These are phyloP conservation scores for Antheraea assamensis DNA, from an alignment of 2,888 invertebrate species.

Conservation along the genomic window DNA sequence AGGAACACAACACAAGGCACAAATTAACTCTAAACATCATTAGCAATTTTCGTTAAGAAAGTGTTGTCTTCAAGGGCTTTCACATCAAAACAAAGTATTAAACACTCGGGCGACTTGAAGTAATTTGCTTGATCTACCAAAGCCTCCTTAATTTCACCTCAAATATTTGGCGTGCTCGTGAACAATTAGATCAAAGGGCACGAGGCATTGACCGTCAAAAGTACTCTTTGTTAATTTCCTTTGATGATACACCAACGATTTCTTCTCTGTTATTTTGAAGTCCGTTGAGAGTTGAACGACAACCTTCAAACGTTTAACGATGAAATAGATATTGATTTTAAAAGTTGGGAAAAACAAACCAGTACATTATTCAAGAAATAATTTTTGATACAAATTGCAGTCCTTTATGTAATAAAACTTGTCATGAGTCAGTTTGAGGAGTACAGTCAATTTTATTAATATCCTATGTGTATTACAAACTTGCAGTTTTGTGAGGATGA, in stretches of 20 bases:
- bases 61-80: background rate
- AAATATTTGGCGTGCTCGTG: conserved; percentile 55
- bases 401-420: no score
- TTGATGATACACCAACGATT: conserved; percentile 57
- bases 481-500: no score
- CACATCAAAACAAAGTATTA: conserved; percentile 5
- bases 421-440: no score
- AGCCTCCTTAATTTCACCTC: conserved; percentile 40
- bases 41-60: background rate
- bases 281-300: conserved; percentile 47
- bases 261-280: conserved; percentile 46
- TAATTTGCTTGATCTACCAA: conserved; percentile 34
- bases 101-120: conserved; percentile 15
- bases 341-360: background rate
- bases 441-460: no score
- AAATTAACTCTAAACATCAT: background rate
- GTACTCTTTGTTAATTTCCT: conserved; percentile 60
- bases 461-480: no score
- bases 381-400: no score
- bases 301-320: conserved; percentile 32
- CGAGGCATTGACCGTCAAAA: conserved; percentile 59
- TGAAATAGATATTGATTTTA: background rate
- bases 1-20: background rate
- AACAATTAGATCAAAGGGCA: conserved; percentile 59
- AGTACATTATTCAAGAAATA: no score